A percentile compares a stretch with the other conserved stretches of the same genome.
Conservation (phyloP, 2,113 vertebrate species). For the Myodes glareolus region DNA sequence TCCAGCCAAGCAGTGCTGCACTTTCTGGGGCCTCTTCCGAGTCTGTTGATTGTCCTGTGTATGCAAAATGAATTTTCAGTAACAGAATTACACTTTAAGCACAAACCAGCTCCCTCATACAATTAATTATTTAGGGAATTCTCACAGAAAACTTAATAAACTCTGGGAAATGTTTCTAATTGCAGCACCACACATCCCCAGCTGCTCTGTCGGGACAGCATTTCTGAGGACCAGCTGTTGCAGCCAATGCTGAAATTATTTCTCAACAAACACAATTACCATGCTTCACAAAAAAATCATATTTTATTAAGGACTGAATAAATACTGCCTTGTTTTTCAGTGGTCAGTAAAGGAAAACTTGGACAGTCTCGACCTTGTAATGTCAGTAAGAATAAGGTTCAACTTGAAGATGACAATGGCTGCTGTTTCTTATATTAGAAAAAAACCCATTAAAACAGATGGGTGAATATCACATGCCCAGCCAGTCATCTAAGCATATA, state of each 20-base stretch:
- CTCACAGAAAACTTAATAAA: constrained; percentile 65
- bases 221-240: constrained; percentile 33
- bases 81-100: constrained; percentile 58
- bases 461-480: background rate
- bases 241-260: constrained; percentile 1
- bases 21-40: background rate
- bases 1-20: background rate
- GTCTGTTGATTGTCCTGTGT: constrained; percentile 38
- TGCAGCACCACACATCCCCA: constrained; percentile 11
- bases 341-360: background rate
- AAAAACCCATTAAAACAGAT: constrained; percentile 15
- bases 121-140: constrained; percentile 63
- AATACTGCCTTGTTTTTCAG: background rate
- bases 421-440: background rate
- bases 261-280: background rate
- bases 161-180: constrained; percentile 57
- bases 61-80: constrained; percentile 51
- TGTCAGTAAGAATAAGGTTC: background rate
- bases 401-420: background rate
- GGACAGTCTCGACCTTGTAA: background rate
- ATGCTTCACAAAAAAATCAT: background rate
- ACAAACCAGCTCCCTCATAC: constrained; percentile 48
- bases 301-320: background rate
- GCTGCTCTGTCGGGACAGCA: background rate
- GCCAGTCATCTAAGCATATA: background rate